Conservation (phyloP, 2,888 invertebrate species). For the Cistogaster globosa region DNA sequence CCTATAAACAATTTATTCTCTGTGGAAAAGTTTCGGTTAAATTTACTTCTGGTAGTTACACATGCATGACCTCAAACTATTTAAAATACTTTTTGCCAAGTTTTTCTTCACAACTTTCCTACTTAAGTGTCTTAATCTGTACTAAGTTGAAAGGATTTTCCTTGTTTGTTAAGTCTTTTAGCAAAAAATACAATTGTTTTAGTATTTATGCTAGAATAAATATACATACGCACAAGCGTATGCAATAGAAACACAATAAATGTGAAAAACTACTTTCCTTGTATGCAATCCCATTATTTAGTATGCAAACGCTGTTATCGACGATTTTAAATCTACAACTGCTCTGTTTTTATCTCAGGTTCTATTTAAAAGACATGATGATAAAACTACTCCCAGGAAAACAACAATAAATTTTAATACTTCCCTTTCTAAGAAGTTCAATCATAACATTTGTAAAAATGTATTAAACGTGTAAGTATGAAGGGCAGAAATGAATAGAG, state of each 20-base stretch:
- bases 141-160: background rate
- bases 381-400: too few relatives aligned
- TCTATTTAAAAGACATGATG: too few relatives aligned
- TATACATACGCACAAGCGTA: too few relatives aligned
- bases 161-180: background rate
- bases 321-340: slow-evolving; percentile 44
- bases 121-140: background rate
- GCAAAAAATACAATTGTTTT: too few relatives aligned
- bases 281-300: background rate
- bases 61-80: slow-evolving; percentile 33
- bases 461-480: too few relatives aligned
- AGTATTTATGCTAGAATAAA: too few relatives aligned
- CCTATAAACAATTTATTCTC: slow-evolving; percentile 7
- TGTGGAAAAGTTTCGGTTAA: slow-evolving; percentile 11
- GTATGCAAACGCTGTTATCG: slow-evolving; percentile 45
- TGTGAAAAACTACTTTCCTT: slow-evolving; percentile 11
- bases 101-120: background rate
- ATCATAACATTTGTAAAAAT: too few relatives aligned
- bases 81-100: background rate
- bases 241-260: background rate
- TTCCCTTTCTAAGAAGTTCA: too few relatives aligned
- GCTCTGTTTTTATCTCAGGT: background rate
- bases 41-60: background rate
- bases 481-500: too few relatives aligned
- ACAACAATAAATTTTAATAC: too few relatives aligned